A percentile compares a stretch with the other conserved stretches of the same genome.
Conservation (phyloP, 2,888 invertebrate genomes). For the Adela reaumurella region DNA sequence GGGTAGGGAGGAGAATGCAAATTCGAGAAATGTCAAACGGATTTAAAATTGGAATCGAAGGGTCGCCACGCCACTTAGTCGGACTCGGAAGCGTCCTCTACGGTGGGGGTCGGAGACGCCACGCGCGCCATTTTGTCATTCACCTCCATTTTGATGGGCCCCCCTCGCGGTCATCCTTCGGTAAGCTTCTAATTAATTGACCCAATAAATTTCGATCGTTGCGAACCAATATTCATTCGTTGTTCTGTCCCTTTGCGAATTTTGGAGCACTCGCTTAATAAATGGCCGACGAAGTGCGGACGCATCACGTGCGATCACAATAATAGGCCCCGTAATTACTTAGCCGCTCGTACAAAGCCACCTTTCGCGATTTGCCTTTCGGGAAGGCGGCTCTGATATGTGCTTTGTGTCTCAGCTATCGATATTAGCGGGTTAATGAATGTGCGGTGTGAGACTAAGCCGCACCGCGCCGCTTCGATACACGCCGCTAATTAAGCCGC, state of each 20-base stretch:
- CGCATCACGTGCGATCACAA: not conserved
- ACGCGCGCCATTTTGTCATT: not conserved
- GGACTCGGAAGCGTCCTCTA: no score
- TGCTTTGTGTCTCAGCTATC: not conserved
- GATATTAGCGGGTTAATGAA: not conserved
- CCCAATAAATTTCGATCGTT: not conserved
- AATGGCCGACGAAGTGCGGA: no score
- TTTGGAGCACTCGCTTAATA: no score
- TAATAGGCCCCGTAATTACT: not conserved
- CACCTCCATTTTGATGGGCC: not conserved
- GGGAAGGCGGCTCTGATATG: not conserved
- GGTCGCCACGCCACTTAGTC: not conserved
- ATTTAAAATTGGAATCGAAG: slow-evolving; percentile 24
- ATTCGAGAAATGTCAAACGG: slow-evolving; percentile 43
- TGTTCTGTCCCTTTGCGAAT: no score
- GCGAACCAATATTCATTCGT: not conserved
- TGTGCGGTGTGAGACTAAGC: not conserved
- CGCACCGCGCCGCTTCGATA: not conserved
- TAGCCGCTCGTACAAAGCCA: not conserved
- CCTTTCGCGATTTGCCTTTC: not conserved
- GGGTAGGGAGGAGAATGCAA: slow-evolving; percentile 40
- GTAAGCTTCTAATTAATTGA: not conserved
- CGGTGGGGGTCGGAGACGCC: no score
- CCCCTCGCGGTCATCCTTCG: not conserved
- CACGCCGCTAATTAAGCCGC: not conserved